Base-by-base conservation (phyloP, 2,113 vertebrate species). In the Hyla sarda region DNA sequence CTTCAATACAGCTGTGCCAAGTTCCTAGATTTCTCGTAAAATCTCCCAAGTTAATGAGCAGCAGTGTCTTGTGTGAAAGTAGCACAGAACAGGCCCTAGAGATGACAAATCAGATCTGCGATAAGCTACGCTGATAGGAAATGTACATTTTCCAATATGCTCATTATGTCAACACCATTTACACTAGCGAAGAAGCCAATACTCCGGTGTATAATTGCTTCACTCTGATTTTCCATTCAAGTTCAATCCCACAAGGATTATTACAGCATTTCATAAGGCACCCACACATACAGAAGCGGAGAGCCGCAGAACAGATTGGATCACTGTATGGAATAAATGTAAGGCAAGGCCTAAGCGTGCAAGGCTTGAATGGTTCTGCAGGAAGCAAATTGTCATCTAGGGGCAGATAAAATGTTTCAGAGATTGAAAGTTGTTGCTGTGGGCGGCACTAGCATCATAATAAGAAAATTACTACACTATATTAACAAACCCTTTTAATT, bases 241-340 rank as follows among this genome's bases (percentile, higher is more conserved):
- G 13, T 47, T 30, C 10, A 71, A 50, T 65, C 72, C 83, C 37
- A 60, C 41, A 32, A 84, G 83, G 58, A 77, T 62, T 76, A 77
- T 84, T 84, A 77, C 34, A 65, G 47, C 83, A 84, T 62, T 76
- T 76, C 41, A 84, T 62, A 84, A 77, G 45, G 83, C 73, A 65
- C 72, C 82, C 82, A 67, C 83, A 84, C 83, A 67, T 62, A 45
- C 32, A 58, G 69, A 37, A 83, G 60, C 80, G 16, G 19, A 32
- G 48, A 50, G 19, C 54, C 23, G 71, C 71, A 47, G 82, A 45
- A 17, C 16, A 84, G 48, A 82, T 45, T 16, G 81, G 65, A 28
- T 34, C 41, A 6, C 50, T 32, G 32, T 30, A 41, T 10, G 4
- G 73, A 10, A 19, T 30, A 50, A 73, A 73, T 45, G 71, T 23